Base-by-base conservation (phyloP, 2,888 invertebrate genomes). In the Phyto melanocephala region DNA sequence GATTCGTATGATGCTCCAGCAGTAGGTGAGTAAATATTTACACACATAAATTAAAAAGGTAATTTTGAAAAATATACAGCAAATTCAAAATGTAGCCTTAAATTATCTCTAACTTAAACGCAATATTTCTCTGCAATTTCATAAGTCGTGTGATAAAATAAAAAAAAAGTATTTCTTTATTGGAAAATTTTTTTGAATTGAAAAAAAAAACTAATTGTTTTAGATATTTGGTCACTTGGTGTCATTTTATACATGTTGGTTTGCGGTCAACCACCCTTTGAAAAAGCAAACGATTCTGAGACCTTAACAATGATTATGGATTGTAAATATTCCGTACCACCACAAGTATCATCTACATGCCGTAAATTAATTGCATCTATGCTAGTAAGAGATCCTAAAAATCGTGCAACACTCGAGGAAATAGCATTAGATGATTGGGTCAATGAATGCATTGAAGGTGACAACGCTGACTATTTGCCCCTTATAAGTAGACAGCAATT, bases 241-340 rank as follows among this genome's bases (percentile, higher is more conserved):
- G 99, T 99, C 15, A 99, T 99, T 88, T 93, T 99, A 54, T 99
- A 97, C 92, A 99, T 99, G 99, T 93, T 99, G 88, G 99, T 99
- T 5, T 98, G 97, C 91, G 99, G 99, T 6, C 95, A 96, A 90
- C 96, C 99, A 40, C 99, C 99, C 6, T 99, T 99, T 91, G 98
- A 99, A 92, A 99, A 99, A 92, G 98, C 99, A 35, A 99, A 99
- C 92, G 99, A 99, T 92, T 98, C 98, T 88, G 99, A 99, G 93
- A 99, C 99, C 0, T 92, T 99, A 72, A 99, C 98, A 35, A 99
- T 98, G 97, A 99, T 99, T 86, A 98, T 99, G 97, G 99, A 99
- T 92, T 99, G 99, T 92, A 98, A 98, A 93, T 99, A 98, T 91
- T 95, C 95, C 78, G 95, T 98, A 88, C 98, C 99, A 71, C 91